A percentile compares a stretch with the other conserved stretches of the same genome.
Evolutionary conservation across 2,888 invertebrate species (phyloP).

Genomic region (Danaus chrysippus): DNA sequence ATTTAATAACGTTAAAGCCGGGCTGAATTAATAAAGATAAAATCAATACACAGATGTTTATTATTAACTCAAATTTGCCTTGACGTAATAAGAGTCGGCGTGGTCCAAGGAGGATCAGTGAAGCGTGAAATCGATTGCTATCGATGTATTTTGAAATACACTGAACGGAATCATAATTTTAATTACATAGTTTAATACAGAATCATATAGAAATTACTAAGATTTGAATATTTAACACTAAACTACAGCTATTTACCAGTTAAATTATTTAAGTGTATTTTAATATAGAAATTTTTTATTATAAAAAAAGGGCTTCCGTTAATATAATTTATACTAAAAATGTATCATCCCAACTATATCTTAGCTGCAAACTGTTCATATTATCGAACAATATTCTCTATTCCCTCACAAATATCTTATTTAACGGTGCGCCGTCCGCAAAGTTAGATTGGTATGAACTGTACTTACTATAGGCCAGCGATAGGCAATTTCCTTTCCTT

Average conservation of each 20-base stretch:
- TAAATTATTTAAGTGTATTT: too few relatives aligned
- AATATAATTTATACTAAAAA: too few relatives aligned
- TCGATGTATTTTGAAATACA: conserved; percentile 29
- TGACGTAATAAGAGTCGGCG: conserved; percentile 1
- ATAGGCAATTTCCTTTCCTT: conserved; percentile 76
- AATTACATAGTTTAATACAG: conserved; percentile 46
- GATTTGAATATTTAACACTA: background rate
- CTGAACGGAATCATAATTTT: conserved; percentile 49
- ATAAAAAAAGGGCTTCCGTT: too few relatives aligned
- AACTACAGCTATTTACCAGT: background rate
- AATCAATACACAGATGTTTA: conserved; percentile 4
- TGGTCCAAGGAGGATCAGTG: conserved; percentile 2
- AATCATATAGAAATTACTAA: background rate
- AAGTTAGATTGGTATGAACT: conserved; percentile 67
- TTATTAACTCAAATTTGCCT: conserved; percentile 1
- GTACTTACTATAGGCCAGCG: conserved; percentile 62
- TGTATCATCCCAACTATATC: too few relatives aligned
- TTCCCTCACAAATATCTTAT: conserved; percentile 61
- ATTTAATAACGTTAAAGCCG: background rate
- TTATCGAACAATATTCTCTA: conserved; percentile 13
- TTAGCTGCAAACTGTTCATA: background rate
- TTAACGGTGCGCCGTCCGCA: conserved; percentile 53
- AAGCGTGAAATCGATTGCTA: conserved; percentile 14
- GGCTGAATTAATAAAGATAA: conserved; percentile 7
- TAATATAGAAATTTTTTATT: too few relatives aligned